These are phyloP conservation scores for Butastur rufipennis DNA, from an alignment of 2,113 vertebrate genomes.

Conservation along the genomic window DNA sequence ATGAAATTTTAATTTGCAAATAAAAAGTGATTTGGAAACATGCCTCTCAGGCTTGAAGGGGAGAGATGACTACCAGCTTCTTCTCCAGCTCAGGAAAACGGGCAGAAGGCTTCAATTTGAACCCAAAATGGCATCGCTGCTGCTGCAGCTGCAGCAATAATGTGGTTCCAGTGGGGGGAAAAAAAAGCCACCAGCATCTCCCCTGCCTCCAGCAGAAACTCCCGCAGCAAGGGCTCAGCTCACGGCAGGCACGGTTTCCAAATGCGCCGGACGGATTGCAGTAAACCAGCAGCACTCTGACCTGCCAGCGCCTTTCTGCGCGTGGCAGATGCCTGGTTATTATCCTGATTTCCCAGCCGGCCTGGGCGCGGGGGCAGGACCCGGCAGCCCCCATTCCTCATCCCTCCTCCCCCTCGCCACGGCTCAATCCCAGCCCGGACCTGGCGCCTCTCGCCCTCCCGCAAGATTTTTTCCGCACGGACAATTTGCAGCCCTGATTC, in stretches of 20 bases:
- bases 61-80: accelerated
- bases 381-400: background rate
- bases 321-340: background rate
- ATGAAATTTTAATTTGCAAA: accelerated
- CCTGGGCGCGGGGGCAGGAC: background rate
- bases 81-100: background rate
- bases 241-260: background rate
- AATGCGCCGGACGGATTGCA: accelerated
- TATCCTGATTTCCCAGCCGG: background rate
- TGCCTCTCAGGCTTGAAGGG: too few relatives aligned
- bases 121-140: background rate
- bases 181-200: background rate
- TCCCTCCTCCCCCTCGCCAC: accelerated
- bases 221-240: background rate
- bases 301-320: background rate
- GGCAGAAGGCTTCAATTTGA: background rate
- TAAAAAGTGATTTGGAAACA: background rate
- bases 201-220: background rate
- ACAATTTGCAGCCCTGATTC: background rate
- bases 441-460: accelerated
- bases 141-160: background rate
- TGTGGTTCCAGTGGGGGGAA: accelerated
- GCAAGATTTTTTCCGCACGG: accelerated
- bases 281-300: background rate
- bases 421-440: background rate